Evolutionary conservation across 2,797 vertebrate species (phyloP).

Genomic region (Steatocranus sp.): DNA sequence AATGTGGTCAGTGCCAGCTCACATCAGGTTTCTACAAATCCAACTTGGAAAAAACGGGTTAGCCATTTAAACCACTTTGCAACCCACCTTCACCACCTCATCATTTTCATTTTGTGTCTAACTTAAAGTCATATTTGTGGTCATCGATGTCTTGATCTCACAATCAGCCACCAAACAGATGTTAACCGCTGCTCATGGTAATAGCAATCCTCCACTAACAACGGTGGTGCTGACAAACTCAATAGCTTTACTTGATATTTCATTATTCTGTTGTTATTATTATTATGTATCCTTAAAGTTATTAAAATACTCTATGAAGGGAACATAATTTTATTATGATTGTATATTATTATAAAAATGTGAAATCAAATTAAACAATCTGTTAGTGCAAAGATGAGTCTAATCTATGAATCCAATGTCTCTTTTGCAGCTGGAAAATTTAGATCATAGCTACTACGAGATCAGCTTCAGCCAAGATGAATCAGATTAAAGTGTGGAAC

Average conservation of each 20-base stretch:
- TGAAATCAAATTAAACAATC: background rate
- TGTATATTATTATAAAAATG: background rate
- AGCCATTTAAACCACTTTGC: background rate
- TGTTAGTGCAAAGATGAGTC: background rate
- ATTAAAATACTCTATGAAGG: background rate
- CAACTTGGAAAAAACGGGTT: background rate
- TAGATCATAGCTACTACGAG: background rate
- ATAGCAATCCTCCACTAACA: background rate
- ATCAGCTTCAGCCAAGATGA: background rate
- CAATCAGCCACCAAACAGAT: background rate
- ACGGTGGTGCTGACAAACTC: background rate
- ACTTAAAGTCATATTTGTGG: background rate
- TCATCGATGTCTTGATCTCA: background rate
- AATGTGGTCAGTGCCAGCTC: background rate
- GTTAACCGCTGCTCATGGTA: fast-evolving
- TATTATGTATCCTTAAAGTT: background rate
- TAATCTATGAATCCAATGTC: background rate
- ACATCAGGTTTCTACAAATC: background rate
- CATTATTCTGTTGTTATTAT: background rate
- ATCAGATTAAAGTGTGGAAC: background rate
- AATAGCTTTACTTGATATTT: background rate
- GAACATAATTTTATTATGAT: background rate
- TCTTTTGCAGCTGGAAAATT: background rate
- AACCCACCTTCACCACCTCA: background rate
- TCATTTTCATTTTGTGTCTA: background rate